Evolutionary conservation across 2,888 invertebrate species (phyloP).

Genomic region (Leptothorax acervorum): DNA sequence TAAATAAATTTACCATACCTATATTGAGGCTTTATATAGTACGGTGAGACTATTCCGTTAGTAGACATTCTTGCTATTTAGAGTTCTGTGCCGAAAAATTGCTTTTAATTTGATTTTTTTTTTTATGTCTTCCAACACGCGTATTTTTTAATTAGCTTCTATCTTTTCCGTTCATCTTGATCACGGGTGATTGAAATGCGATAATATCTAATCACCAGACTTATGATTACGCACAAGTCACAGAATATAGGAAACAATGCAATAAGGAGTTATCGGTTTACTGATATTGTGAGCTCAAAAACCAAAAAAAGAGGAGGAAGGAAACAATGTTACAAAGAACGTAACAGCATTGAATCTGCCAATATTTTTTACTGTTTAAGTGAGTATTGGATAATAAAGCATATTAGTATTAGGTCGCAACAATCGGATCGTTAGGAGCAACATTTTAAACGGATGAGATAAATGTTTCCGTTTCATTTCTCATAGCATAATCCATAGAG

Average conservation of each 20-base stretch:
- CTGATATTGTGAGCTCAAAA: slow-evolving; percentile 69
- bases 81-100: slow-evolving; percentile 26
- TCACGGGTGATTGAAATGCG: slow-evolving; percentile 43
- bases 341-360: slow-evolving; percentile 74
- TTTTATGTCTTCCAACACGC: slow-evolving; percentile 41
- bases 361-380: slow-evolving; percentile 75
- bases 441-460: slow-evolving; percentile 47
- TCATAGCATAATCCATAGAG: slow-evolving; percentile 63
- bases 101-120: slow-evolving; percentile 23
- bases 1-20: slow-evolving; percentile 67
- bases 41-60: slow-evolving; percentile 49
- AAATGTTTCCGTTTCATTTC: slow-evolving; percentile 57
- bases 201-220: slow-evolving; percentile 32
- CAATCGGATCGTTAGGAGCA: slow-evolving; percentile 37
- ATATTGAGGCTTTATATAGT: slow-evolving; percentile 62
- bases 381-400: slow-evolving; percentile 62
- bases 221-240: slow-evolving; percentile 69
- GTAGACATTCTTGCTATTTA: slow-evolving; percentile 39
- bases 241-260: slow-evolving; percentile 45
- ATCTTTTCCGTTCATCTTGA: slow-evolving; percentile 9
- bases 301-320: slow-evolving; percentile 26
- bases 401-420: slow-evolving; percentile 66
- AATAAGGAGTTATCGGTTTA: slow-evolving; percentile 56
- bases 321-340: slow-evolving; percentile 63
- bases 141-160: background rate